These are phyloP conservation scores for Lophotis ruficrista DNA, from an alignment of 2,113 vertebrate genomes.

Conservation along the genomic window DNA sequence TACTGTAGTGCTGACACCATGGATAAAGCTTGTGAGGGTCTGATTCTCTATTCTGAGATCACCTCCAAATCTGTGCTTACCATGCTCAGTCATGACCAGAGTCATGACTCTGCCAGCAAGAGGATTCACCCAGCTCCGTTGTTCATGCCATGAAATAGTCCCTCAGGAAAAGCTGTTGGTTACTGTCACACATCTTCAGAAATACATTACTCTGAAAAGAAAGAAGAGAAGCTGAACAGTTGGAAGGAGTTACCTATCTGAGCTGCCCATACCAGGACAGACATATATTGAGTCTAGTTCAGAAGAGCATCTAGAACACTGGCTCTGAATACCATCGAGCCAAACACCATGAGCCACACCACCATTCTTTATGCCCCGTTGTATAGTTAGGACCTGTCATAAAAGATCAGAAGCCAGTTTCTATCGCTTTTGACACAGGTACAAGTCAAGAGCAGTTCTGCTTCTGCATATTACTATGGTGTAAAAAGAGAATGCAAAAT, in stretches of 20 bases:
- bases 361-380: fast-evolving
- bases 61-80: not conserved
- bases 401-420: not conserved
- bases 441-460: not conserved
- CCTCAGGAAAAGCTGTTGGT: not conserved
- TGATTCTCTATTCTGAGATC: not conserved
- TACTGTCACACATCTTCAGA: not conserved
- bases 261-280: not conserved
- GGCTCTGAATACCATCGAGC: not conserved
- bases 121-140: not conserved
- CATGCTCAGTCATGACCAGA: not conserved
- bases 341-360: not conserved
- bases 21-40: not conserved
- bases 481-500: not conserved
- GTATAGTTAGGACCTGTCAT: not conserved
- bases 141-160: not conserved
- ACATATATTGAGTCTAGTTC: not conserved
- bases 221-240: not conserved
- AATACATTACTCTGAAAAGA: not conserved
- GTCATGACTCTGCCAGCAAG: not conserved
- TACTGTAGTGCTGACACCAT: not conserved
- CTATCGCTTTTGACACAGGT: not conserved
- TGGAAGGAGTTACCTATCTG: not conserved
- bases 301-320: not conserved
- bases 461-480: not conserved